Evolutionary conservation across 2,888 invertebrate genomes (phyloP), one percentile per base, ranked within the genome.

Genomic region (Rhamnusium bicolor): DNA sequence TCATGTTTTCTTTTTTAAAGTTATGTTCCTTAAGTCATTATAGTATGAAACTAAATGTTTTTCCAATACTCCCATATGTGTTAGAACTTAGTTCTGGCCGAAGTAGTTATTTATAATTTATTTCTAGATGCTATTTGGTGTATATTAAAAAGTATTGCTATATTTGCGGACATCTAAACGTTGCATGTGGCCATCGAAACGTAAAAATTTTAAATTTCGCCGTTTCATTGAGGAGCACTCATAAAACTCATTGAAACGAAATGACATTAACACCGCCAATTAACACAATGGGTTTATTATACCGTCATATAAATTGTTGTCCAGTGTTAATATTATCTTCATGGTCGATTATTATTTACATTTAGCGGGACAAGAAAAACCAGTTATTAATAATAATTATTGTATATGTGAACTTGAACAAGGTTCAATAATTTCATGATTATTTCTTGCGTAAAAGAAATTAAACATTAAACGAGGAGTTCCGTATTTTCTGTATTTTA

Each of bases 361-460:
- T 74, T 73, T 54, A 72, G 54, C 73, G 58, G 10, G 73, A 79
- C 80, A 74, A 82, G 81, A 80, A 81, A 81, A 82, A 83, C 82
- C 82, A 79, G 82, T 83, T 81, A 76, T 76, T 79, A 78, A 80
- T 77, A 78, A 78, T 81, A 81, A 82, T 82, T 79, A 81, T 75
- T 54, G 61, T 72, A 47, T 61, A 56, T 75, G 74, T 83, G 82
- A 83, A 83, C 83, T 83, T 83, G 83, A 79, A 77, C 80, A 71
- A 81, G 79, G 83, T 81, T 82, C 82, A 81, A 79, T 81, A 82
- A 77, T 81, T 83, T 79, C 71, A 75, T 78, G 80, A 81, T 81
- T 79, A 77, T 72, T 74, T 72, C 68, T 76, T 79, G 71, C 77
- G 74, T 74, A 75, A 81, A 74, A 73, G 70, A 78, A 77, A 77